phyloP scores from a whole-genome alignment of 2,888 invertebrate genomes.

The Hemicrepidius hirtus region DNA sequence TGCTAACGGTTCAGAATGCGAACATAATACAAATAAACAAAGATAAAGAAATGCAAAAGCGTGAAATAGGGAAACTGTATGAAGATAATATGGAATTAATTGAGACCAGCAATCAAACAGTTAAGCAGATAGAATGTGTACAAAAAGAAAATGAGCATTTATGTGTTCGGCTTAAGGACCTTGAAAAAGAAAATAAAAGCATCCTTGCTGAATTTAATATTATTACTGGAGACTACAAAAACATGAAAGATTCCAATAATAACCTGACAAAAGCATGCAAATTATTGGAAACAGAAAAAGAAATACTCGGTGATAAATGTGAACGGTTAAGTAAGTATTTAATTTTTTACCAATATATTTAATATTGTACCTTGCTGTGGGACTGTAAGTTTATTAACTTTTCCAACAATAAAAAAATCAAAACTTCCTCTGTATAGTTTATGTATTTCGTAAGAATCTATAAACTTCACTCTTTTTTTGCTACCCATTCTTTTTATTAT shows the following conservation, averaged over 20 bases:
- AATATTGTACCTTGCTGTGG: too few relatives aligned
- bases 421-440: too few relatives aligned
- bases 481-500: too few relatives aligned
- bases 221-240: constrained; percentile 10
- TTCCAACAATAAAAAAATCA: too few relatives aligned
- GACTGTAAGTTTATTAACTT: too few relatives aligned
- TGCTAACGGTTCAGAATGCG: constrained; percentile 25
- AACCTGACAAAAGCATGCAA: constrained; percentile 1
- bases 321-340: constrained; percentile 1
- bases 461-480: too few relatives aligned
- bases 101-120: not conserved
- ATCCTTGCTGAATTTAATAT: constrained; percentile 13
- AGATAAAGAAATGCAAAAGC: constrained; percentile 1
- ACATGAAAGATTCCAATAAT: constrained; percentile 6
- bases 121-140: not conserved
- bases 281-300: not conserved
- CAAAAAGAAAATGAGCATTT: constrained; percentile 10
- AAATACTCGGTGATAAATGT: not conserved
- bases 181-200: not conserved
- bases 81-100: not conserved
- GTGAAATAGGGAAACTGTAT: not conserved
- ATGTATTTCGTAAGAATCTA: too few relatives aligned
- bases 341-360: not conserved
- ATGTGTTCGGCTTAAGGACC: not conserved
- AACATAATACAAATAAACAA: constrained; percentile 1